Percentiles rank a stretch among this genome's conserved stretches.
Conservation (phyloP, 2,888 invertebrate genomes). For the Pseudococcus viburni region DNA sequence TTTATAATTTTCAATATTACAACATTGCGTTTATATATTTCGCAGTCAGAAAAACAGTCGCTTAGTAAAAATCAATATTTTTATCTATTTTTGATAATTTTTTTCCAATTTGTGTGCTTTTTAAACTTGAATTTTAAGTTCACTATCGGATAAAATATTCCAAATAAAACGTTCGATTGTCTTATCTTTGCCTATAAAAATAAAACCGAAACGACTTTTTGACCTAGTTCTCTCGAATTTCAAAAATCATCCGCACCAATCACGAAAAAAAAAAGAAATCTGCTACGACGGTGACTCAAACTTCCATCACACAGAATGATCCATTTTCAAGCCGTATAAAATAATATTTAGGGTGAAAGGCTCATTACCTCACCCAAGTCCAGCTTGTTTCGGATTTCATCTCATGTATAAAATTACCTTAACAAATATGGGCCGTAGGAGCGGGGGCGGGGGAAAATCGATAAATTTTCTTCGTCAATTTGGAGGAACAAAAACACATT, state of each 20-base stretch:
- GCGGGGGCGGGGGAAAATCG: not conserved
- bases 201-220: too few relatives aligned
- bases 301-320: not conserved
- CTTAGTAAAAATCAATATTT: too few relatives aligned
- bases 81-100: too few relatives aligned
- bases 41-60: too few relatives aligned
- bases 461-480: conserved; percentile 33
- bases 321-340: not conserved
- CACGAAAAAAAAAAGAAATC: not conserved
- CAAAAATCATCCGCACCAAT: not conserved
- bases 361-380: not conserved
- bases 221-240: not conserved
- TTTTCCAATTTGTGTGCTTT: too few relatives aligned
- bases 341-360: not conserved
- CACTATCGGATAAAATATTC: too few relatives aligned
- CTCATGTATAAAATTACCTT: conserved; percentile 37
- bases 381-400: not conserved
- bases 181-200: too few relatives aligned
- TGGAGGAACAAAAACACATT: conserved; percentile 10
- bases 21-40: too few relatives aligned
- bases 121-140: too few relatives aligned
- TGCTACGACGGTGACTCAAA: not conserved
- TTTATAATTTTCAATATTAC: too few relatives aligned
- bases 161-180: too few relatives aligned
- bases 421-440: not conserved